phyloP scores from a whole-genome alignment of 2,888 invertebrate species.

The Thymelicus lineola region DNA sequence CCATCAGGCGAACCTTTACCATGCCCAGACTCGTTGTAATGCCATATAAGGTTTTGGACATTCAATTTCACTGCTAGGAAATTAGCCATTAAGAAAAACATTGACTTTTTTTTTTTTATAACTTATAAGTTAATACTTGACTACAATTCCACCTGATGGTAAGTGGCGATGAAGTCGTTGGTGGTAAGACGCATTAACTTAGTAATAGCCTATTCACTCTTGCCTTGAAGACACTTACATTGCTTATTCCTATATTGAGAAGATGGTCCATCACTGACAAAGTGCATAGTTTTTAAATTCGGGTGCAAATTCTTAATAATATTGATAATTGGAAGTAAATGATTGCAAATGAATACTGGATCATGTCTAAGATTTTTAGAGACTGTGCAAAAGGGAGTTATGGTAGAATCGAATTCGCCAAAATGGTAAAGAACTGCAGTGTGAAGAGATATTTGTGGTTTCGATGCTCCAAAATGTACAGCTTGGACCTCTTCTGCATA shows the following conservation, averaged over 20 bases:
- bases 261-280: slow-evolving; percentile 24
- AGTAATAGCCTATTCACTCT: no score
- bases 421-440: slow-evolving; percentile 1
- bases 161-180: no score
- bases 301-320: slow-evolving; percentile 6
- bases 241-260: slow-evolving; percentile 32
- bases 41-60: no score
- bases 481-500: slow-evolving; percentile 16
- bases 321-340: slow-evolving; percentile 23
- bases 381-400: no score
- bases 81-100: slow-evolving; percentile 19
- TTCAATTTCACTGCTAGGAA: no score
- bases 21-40: no score
- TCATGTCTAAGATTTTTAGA: slow-evolving; percentile 31
- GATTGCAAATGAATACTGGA: slow-evolving; percentile 29
- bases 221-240: no score
- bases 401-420: not conserved
- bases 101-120: no score
- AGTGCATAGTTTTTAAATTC: slow-evolving; percentile 11
- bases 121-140: no score
- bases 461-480: slow-evolving; percentile 14
- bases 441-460: slow-evolving; percentile 10
- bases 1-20: no score
- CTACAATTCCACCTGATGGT: no score
- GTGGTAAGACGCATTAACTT: no score